Evolutionary conservation across 2,888 invertebrate species (phyloP).

Genomic region (Caenorhabditis sinica): DNA sequence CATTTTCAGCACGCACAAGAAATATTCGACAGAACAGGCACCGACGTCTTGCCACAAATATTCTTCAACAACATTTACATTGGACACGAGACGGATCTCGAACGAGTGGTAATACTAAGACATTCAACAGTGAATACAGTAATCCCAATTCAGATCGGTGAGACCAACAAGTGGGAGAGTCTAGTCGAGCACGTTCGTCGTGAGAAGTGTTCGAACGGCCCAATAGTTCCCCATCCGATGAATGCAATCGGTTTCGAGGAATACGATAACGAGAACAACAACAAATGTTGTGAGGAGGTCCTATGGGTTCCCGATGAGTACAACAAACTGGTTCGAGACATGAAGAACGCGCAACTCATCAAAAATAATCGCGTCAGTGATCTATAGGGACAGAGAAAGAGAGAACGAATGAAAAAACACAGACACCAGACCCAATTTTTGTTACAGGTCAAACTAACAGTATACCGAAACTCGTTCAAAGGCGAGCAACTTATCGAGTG

Average conservation of each 20-base stretch:
- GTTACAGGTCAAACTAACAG: constrained; percentile 79
- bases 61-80: constrained; percentile 84
- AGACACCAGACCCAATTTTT: neutral
- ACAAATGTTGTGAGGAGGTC: constrained; percentile 62
- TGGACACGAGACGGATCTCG: constrained; percentile 84
- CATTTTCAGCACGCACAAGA: constrained; percentile 78
- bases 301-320: constrained; percentile 73
- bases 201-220: constrained; percentile 55
- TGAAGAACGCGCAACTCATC: constrained; percentile 84
- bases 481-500: constrained; percentile 85
- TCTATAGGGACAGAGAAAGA: constrained; percentile 68
- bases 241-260: constrained; percentile 66
- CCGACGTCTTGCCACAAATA: constrained; percentile 84
- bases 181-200: constrained; percentile 81
- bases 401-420: neutral
- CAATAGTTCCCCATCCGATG: constrained; percentile 62
- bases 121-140: constrained; percentile 9
- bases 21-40: constrained; percentile 81
- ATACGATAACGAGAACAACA: constrained; percentile 60
- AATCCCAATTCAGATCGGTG: constrained; percentile 53
- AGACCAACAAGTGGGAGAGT: constrained; percentile 70
- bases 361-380: constrained; percentile 80
- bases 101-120: constrained; percentile 80
- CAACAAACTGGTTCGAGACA: constrained; percentile 70
- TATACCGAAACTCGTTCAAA: constrained; percentile 84